A percentile compares a stretch with the other conserved stretches of the same genome.
These are phyloP conservation scores for Nixonia krombeini DNA, from an alignment of 1,140 invertebrate genomes.

Conservation along the genomic window DNA sequence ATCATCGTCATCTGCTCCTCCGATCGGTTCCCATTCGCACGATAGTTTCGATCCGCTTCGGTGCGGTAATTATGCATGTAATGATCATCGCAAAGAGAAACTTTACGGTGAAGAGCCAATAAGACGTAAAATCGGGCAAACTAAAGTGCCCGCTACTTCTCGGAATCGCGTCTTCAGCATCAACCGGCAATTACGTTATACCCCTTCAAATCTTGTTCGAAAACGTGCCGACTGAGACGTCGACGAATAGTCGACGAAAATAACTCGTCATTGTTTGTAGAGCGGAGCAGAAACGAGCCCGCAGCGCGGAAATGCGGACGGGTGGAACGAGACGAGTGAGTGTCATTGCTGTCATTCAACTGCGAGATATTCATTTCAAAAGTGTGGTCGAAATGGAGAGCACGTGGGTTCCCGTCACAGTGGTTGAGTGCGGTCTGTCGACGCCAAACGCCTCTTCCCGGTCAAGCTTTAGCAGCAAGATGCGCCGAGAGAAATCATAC, in stretches of 20 bases:
- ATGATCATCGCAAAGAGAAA: neutral
- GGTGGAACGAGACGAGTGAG: neutral
- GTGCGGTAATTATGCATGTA: conserved; percentile 7
- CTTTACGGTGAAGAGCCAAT: conserved; percentile 6
- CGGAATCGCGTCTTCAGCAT: too few relatives aligned
- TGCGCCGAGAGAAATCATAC: conserved; percentile 29
- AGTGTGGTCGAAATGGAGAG: conserved; percentile 28
- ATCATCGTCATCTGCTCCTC: too few relatives aligned
- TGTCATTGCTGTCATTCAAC: conserved; percentile 32
- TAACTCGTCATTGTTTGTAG: too few relatives aligned
- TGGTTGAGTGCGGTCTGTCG: conserved; percentile 26
- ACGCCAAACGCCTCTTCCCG: conserved; percentile 23
- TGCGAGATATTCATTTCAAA: conserved; percentile 34
- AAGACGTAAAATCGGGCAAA: conserved; percentile 10
- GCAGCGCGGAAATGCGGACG: conserved; percentile 16
- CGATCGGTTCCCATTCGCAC: conserved; percentile 22
- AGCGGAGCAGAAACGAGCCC: neutral
- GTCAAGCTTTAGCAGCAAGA: conserved; percentile 25
- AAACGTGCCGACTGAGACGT: too few relatives aligned
- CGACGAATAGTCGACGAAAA: too few relatives aligned
- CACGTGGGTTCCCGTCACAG: conserved; percentile 30
- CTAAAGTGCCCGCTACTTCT: too few relatives aligned
- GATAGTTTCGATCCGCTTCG: conserved; percentile 7
- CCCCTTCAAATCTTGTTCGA: too few relatives aligned
- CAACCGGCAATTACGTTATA: too few relatives aligned